Evolutionary conservation across 1,140 invertebrate species (phyloP).

Genomic region (Papilio machaon): DNA sequence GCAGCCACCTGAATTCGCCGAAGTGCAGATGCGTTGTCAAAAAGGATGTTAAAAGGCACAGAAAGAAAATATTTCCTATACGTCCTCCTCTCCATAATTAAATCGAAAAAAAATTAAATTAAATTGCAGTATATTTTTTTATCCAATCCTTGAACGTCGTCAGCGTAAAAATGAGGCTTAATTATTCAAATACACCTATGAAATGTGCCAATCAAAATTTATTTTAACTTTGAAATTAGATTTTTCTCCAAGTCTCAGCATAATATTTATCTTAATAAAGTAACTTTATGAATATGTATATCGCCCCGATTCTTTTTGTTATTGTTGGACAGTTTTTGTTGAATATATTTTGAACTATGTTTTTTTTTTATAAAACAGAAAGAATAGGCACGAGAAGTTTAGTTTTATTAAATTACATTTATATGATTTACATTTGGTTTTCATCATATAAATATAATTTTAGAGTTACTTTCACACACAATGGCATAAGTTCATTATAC

Average conservation of each 20-base stretch:
- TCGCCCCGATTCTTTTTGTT: background rate
- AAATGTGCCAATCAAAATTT: conserved; percentile 46
- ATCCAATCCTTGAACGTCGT: background rate
- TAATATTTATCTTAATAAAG: background rate
- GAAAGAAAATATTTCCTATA: too few relatives aligned
- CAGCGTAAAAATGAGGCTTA: conserved; percentile 12
- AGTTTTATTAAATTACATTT: too few relatives aligned
- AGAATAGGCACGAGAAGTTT: too few relatives aligned
- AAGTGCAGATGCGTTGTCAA: too few relatives aligned
- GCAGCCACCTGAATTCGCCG: too few relatives aligned
- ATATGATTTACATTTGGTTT: too few relatives aligned
- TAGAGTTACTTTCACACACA: too few relatives aligned
- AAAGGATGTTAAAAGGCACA: too few relatives aligned
- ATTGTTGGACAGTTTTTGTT: background rate
- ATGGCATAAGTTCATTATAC: too few relatives aligned
- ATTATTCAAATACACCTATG: conserved; percentile 24
- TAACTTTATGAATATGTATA: conserved; percentile 15
- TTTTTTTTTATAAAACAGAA: too few relatives aligned
- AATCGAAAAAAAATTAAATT: background rate
- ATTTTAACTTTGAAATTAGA: conserved; percentile 42
- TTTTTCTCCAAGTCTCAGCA: background rate
- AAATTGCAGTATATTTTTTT: background rate
- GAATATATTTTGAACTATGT: background rate
- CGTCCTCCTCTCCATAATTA: background rate
- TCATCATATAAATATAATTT: too few relatives aligned